A percentile compares a stretch with the other conserved stretches of the same genome.
phyloP scores from a whole-genome alignment of 2,113 vertebrate genomes.

The Takifugu flavidus region DNA sequence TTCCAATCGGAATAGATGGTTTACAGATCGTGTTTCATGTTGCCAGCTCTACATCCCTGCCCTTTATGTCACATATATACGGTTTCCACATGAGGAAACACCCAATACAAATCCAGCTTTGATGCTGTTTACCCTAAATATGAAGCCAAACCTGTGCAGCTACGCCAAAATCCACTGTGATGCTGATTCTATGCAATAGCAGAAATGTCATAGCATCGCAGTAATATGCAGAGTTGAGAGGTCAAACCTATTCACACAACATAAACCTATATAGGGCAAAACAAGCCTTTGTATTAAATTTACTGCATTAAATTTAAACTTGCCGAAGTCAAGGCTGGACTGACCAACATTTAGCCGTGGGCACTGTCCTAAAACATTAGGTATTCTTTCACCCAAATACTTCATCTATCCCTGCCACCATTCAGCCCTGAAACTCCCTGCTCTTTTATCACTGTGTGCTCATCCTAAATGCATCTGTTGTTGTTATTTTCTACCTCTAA shows the following conservation, averaged over 20 bases:
- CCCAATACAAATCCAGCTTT: conserved; percentile 27
- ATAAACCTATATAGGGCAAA: background rate
- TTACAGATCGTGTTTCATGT: conserved; percentile 43
- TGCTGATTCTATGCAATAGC: conserved; percentile 2
- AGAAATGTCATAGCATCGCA: background rate
- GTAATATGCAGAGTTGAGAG: background rate
- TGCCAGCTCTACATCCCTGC: conserved; percentile 16
- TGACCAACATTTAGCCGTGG: no score
- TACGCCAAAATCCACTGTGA: background rate
- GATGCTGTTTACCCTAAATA: conserved; percentile 15
- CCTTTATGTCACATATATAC: conserved; percentile 4
- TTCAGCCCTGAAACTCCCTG: no score
- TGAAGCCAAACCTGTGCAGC: background rate
- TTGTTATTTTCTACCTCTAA: no score
- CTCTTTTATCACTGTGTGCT: no score
- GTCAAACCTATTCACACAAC: background rate
- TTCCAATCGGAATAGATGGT: conserved; percentile 35
- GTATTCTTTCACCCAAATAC: no score
- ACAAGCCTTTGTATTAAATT: background rate
- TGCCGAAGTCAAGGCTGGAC: no score
- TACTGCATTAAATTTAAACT: background rate
- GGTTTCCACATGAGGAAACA: conserved; percentile 22
- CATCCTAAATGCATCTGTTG: no score
- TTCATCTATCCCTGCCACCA: no score
- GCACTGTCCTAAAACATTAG: no score